Conservation (phyloP, 1,140 invertebrate genomes). For the Brachionus asplanchnoidis region DNA sequence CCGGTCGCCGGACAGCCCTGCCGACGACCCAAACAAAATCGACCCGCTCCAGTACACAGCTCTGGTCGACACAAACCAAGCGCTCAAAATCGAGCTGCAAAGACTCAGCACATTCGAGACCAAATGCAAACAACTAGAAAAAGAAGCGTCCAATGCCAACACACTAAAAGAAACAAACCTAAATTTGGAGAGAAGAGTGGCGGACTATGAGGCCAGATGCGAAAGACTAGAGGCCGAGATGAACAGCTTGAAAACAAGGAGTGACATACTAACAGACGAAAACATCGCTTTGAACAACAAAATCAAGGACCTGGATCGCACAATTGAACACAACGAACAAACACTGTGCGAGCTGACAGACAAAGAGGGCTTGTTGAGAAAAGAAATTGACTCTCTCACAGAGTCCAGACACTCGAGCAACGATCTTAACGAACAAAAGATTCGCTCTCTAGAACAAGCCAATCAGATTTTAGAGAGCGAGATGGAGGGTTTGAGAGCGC, state of each 20-base stretch:
- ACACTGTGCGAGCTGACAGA: not conserved
- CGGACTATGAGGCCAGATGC: not conserved
- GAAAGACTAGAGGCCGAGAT: not conserved
- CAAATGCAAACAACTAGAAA: conserved; percentile 9
- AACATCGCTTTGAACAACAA: conserved; percentile 25
- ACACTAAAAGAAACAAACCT: not conserved
- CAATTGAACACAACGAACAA: not conserved
- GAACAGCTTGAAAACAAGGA: not conserved
- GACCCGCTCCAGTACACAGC: conserved; percentile 38
- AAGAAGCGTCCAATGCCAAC: not conserved
- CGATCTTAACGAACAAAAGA: not conserved
- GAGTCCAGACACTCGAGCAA: not conserved
- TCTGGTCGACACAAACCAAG: conserved; percentile 38
- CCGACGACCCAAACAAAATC: not conserved
- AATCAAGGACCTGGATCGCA: conserved; percentile 16
- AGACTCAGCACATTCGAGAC: not conserved
- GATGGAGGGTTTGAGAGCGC: not conserved
- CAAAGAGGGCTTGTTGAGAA: not conserved
- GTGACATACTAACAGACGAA: not conserved
- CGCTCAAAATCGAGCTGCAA: conserved; percentile 30
- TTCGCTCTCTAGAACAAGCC: conserved; percentile 10
- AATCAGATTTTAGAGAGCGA: conserved; percentile 24
- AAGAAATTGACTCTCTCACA: not conserved
- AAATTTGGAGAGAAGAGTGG: not conserved
- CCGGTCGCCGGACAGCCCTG: not conserved